Percentiles rank a stretch among this genome's conserved stretches.
These are phyloP conservation scores for rat (Rattus norvegicus) DNA, from an alignment of 2,113 vertebrate species.

Conservation along the genomic window DNA sequence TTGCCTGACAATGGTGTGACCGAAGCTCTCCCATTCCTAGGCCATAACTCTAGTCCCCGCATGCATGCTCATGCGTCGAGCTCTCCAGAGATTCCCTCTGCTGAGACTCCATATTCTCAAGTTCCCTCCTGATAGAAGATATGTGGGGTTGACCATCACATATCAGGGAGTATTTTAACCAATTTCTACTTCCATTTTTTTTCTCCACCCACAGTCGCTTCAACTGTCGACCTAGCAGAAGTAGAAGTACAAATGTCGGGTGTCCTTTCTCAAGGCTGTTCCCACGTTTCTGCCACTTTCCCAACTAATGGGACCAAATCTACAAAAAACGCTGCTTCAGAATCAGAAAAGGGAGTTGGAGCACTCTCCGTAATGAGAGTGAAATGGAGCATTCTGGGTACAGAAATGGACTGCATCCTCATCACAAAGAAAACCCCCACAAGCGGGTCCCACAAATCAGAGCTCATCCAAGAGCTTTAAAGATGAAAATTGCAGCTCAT, in stretches of 20 bases:
- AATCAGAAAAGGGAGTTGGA: neutral
- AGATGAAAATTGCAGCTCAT: neutral
- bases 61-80: neutral
- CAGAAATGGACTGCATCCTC: neutral
- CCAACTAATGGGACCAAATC: constrained; percentile 1
- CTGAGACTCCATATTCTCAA: neutral
- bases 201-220: neutral
- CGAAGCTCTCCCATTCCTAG: neutral
- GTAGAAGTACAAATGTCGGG: neutral
- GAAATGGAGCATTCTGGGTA: neutral
- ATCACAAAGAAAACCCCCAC: neutral
- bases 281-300: neutral
- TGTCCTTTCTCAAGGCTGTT: neutral
- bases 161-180: neutral
- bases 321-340: neutral
- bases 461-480: neutral
- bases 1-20: neutral
- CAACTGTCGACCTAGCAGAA: neutral
- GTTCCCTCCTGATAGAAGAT: neutral
- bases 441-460: too few relatives aligned
- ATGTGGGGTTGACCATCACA: neutral
- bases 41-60: too few relatives aligned
- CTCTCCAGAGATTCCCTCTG: neutral
- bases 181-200: neutral
- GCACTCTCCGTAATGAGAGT: neutral